phyloP scores from a whole-genome alignment of 2,797 vertebrate genomes.

The Centroberyx gerrardi region DNA sequence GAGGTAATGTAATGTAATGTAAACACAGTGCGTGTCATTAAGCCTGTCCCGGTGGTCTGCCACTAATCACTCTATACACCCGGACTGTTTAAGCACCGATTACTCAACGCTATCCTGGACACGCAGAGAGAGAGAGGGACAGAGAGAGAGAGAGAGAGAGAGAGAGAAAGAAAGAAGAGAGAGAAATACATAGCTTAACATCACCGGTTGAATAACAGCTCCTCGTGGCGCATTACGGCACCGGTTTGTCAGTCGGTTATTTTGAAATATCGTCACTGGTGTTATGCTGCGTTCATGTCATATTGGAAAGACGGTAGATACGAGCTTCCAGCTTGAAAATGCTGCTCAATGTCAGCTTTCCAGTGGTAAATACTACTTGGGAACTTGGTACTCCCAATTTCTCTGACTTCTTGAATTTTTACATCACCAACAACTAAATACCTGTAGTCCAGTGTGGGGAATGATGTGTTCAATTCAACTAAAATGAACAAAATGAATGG shows the following conservation, averaged over 20 bases:
- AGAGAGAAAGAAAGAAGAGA: not conserved
- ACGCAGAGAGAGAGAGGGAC: not conserved
- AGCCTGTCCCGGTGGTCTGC: slow-evolving; percentile 64
- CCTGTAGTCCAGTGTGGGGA: too few species aligned
- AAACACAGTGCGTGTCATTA: slow-evolving; percentile 62
- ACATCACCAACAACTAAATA: too few species aligned
- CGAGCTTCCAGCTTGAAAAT: too few species aligned
- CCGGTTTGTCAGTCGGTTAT: slow-evolving; percentile 13
- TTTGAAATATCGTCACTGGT: too few species aligned
- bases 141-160: not conserved
- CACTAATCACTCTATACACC: slow-evolving; percentile 59
- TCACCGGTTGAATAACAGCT: slow-evolving; percentile 29
- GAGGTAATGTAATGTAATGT: slow-evolving; percentile 67
- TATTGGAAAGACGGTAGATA: too few species aligned
- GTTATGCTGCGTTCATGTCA: too few species aligned
- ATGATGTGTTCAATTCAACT: too few species aligned
- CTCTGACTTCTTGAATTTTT: too few species aligned
- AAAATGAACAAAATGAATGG: too few species aligned
- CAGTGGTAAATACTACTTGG: too few species aligned
- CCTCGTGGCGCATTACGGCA: slow-evolving; percentile 11
- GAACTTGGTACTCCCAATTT: too few species aligned
- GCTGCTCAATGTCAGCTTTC: too few species aligned
- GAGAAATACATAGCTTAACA: slow-evolving; percentile 49
- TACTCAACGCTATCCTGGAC: slow-evolving; percentile 37
- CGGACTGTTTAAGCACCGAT: slow-evolving; percentile 53